Base-by-base conservation (phyloP, 2,888 invertebrate species). In the Phymatocera aterrima region DNA sequence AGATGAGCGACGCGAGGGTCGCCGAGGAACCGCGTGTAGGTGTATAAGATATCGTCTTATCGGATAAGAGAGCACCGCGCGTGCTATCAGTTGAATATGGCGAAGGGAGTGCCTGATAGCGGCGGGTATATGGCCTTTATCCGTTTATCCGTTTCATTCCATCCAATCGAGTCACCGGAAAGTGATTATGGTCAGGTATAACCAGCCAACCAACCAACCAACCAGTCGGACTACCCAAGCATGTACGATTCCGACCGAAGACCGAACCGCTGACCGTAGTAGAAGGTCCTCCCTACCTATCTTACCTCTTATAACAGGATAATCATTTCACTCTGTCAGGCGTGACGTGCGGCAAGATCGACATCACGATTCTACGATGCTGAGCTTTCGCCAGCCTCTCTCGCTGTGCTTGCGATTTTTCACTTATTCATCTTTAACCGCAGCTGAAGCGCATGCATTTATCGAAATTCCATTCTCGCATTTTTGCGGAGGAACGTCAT, bases 21-120 rank as follows among this genome's bases (percentile, higher is more conserved):
- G n/a, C n/a, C n/a, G 75, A 75, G 57, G 60, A 75, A 72, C 75
- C 40, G 40, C 60, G 34, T 60, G n/a, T n/a, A n/a, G n/a, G n/a
- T n/a, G n/a, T n/a, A n/a, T n/a, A 18, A 60, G 78, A 78, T 70
- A 75, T 15, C 70, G 24, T 34, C 74, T 74, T 74, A 74, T 78
- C 74, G 61, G 43, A 48, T 74, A 61, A 72, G 12, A 6, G 12
- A 12, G 74, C 31, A 34, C 77, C 64, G 64, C 64, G 54, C 61
- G 57, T 60, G 61, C 74, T 78, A 78, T 78, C 75, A 40, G 75
- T 28, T 57, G 57, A 75, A 75, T 75, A 75, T 75, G 75, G 75
- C 28, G 40, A 57, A 75, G 40, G 75, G 75, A 75, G 75, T 43
- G 75, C 24, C 57, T 15, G 75, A 75, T 75, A 75, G 60, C 57